Conservation (phyloP, 2,888 invertebrate species). For the Lypha dubia region DNA sequence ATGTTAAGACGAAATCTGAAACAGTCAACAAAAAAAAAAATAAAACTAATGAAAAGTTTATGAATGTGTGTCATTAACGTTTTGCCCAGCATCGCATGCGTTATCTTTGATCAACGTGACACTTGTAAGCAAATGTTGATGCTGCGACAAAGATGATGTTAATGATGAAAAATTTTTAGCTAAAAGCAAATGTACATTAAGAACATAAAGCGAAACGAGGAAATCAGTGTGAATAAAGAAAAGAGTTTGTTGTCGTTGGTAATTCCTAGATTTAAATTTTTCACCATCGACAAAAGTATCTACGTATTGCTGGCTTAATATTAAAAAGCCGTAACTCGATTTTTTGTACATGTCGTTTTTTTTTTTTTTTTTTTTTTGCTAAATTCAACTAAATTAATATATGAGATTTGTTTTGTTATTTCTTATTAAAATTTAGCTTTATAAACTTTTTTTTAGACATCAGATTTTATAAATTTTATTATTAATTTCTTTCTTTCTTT, state of each 20-base stretch:
- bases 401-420: no score
- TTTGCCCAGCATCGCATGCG: slow-evolving; percentile 17
- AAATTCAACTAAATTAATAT: no score
- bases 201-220: background rate
- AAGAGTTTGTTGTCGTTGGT: background rate
- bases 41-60: background rate
- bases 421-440: no score
- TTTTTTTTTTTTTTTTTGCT: no score
- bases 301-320: no score
- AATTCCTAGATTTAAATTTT: slow-evolving; percentile 63
- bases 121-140: slow-evolving; percentile 62
- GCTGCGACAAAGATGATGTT: slow-evolving; percentile 52
- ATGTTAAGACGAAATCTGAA: slow-evolving; percentile 47
- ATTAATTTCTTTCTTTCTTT: no score
- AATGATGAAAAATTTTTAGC: slow-evolving; percentile 66
- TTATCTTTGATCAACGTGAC: slow-evolving; percentile 65
- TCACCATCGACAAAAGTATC: slow-evolving; percentile 43
- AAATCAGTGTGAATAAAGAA: background rate
- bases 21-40: no score
- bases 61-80: slow-evolving; percentile 43
- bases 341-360: no score
- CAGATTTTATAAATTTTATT: no score
- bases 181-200: slow-evolving; percentile 38
- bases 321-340: no score
- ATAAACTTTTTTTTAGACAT: no score